Evolutionary conservation across 1,140 invertebrate species (phyloP).

Genomic region (Pseudomyrmex gracilis): DNA sequence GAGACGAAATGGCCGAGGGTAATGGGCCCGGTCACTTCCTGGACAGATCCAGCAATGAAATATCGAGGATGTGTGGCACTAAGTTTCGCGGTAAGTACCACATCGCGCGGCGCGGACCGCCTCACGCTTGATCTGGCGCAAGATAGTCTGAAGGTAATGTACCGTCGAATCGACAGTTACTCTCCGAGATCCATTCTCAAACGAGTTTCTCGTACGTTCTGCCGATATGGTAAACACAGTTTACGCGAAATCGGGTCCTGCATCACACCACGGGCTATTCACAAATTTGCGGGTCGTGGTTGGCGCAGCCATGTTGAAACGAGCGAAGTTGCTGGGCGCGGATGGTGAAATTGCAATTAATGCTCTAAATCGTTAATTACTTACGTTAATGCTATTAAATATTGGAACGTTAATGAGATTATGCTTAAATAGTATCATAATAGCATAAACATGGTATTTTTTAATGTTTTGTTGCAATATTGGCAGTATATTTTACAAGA

Average conservation of each 20-base stretch:
- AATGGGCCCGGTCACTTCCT: slow-evolving; percentile 64
- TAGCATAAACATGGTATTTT: too few relatives aligned
- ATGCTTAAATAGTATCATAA: too few relatives aligned
- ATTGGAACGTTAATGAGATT: too few relatives aligned
- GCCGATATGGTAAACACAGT: slow-evolving; percentile 19
- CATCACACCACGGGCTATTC: not conserved
- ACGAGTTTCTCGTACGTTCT: slow-evolving; percentile 2
- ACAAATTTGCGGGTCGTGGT: slow-evolving; percentile 15
- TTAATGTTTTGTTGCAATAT: too few relatives aligned
- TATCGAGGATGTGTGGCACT: slow-evolving; percentile 64
- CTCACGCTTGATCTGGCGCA: slow-evolving; percentile 39
- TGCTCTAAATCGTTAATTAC: slow-evolving; percentile 1
- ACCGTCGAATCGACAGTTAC: slow-evolving; percentile 32
- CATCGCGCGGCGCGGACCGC: slow-evolving; percentile 12
- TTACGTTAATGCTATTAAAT: not conserved
- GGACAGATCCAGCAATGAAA: slow-evolving; percentile 58
- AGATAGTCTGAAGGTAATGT: slow-evolving; percentile 38
- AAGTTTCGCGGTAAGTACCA: slow-evolving; percentile 52
- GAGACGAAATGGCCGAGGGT: slow-evolving; percentile 66
- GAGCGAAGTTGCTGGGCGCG: not conserved
- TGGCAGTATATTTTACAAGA: too few relatives aligned
- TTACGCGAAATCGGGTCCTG: slow-evolving; percentile 23
- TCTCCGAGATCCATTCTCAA: not conserved
- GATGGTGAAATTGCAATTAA: not conserved
- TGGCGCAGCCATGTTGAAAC: not conserved